A percentile compares a stretch with the other conserved stretches of the same genome.
These are phyloP conservation scores for Podilymbus podiceps DNA, from an alignment of 2,113 vertebrate species.

Conservation along the genomic window DNA sequence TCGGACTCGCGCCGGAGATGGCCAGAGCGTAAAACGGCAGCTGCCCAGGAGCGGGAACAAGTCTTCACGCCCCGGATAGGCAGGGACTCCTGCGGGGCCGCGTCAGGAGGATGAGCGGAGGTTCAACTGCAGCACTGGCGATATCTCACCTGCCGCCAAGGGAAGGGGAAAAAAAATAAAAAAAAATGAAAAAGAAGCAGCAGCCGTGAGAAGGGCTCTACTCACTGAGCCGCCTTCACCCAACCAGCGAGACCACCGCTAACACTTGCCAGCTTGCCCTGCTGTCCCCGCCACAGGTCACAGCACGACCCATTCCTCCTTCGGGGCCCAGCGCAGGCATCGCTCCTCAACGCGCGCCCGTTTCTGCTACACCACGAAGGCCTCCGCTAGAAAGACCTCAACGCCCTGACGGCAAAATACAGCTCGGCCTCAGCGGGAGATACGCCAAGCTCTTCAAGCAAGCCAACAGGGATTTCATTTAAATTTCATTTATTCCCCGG, in stretches of 20 bases:
- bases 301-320: not conserved
- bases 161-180: not conserved
- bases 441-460: rapidly evolving
- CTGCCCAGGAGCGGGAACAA: rapidly evolving
- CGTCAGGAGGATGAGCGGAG: not conserved
- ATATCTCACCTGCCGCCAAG: not conserved
- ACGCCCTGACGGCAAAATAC: not conserved
- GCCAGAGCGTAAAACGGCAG: not conserved
- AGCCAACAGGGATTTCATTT: not conserved
- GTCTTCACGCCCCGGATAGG: not conserved
- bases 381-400: not conserved
- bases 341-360: rapidly evolving
- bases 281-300: rapidly evolving
- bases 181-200: no score
- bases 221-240: not conserved
- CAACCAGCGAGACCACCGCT: not conserved
- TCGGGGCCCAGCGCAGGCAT: rapidly evolving
- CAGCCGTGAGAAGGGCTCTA: not conserved
- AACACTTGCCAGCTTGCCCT: not conserved
- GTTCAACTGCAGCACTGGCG: not conserved
- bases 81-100: rapidly evolving
- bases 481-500: not conserved
- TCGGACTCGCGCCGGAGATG: not conserved
- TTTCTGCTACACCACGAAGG: not conserved
- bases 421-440: not conserved